Evolutionary conservation across 2,797 vertebrate species (phyloP).

Genomic region (Clarias laeviceps): DNA sequence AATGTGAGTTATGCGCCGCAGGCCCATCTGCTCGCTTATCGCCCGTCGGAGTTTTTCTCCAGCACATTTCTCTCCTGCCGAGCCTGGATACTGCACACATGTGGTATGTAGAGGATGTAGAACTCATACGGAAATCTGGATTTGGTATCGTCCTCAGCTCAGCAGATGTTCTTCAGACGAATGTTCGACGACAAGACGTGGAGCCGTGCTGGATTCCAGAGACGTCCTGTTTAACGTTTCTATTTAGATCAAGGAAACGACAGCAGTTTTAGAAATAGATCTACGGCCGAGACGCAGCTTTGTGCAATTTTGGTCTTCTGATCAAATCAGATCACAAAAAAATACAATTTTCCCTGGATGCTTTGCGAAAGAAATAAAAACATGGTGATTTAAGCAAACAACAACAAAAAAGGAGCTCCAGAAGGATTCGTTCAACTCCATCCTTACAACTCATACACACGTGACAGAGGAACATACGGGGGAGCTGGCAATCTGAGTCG

Average conservation of each 20-base stretch:
- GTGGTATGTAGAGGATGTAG: not conserved
- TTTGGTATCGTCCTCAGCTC: not conserved
- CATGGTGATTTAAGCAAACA: not conserved
- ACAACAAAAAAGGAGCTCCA: too few relatives aligned
- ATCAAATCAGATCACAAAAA: not conserved
- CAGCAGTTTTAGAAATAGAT: not conserved
- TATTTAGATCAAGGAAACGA: slow-evolving; percentile 37
- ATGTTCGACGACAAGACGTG: slow-evolving; percentile 50
- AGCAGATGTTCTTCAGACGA: not conserved
- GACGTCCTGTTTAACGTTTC: slow-evolving; percentile 36
- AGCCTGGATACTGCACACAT: not conserved
- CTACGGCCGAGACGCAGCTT: not conserved
- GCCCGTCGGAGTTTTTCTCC: not conserved
- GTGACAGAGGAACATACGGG: too few relatives aligned
- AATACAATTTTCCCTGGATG: not conserved
- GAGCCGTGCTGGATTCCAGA: slow-evolving; percentile 34
- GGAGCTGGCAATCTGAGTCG: too few relatives aligned
- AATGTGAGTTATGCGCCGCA: not conserved
- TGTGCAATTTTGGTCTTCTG: not conserved
- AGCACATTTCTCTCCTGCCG: not conserved
- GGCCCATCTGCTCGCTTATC: not conserved
- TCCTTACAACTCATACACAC: too few relatives aligned
- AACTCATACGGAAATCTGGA: not conserved
- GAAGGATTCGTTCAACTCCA: too few relatives aligned
- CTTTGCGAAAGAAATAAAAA: not conserved